Percentiles rank a stretch among this genome's conserved stretches.
Evolutionary conservation across 1,140 invertebrate genomes (phyloP).

Genomic region (Formica exsecta): DNA sequence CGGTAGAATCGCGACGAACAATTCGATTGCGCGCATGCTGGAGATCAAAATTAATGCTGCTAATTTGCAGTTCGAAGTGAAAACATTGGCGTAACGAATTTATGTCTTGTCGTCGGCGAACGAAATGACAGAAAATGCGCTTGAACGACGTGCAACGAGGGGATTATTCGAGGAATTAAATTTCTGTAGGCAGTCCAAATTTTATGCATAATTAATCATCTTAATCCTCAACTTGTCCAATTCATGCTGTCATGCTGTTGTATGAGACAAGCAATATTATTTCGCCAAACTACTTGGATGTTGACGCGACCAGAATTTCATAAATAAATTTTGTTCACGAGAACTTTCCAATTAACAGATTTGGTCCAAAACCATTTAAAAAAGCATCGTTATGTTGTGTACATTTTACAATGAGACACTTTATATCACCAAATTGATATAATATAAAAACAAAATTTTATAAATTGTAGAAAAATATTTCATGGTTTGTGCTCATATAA

Average conservation of each 20-base stretch:
- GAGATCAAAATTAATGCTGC: slow-evolving; percentile 61
- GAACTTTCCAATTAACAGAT: background rate
- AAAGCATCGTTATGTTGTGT: background rate
- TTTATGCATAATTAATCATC: slow-evolving; percentile 34
- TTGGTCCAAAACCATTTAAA: background rate
- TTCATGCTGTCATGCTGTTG: background rate
- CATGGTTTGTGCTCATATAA: background rate
- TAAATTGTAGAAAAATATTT: background rate
- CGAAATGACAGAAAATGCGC: slow-evolving; percentile 54
- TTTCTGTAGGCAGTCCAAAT: slow-evolving; percentile 20
- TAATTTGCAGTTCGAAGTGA: slow-evolving; percentile 52
- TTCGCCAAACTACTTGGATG: background rate
- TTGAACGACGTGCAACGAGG: slow-evolving; percentile 34
- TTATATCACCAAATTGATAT: background rate
- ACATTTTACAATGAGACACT: background rate
- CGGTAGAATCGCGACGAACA: slow-evolving; percentile 22
- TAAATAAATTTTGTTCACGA: background rate
- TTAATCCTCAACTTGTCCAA: slow-evolving; percentile 22
- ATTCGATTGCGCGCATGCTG: slow-evolving; percentile 28
- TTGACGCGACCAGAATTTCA: background rate
- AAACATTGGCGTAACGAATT: slow-evolving; percentile 60
- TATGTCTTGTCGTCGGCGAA: slow-evolving; percentile 41
- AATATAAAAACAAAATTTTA: background rate
- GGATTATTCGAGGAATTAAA: slow-evolving; percentile 56
- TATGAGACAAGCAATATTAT: background rate